These are phyloP conservation scores for Umimayanthus chanpuru DNA, from an alignment of 92 coral and sea anemone genomes.

Conservation along the genomic window DNA sequence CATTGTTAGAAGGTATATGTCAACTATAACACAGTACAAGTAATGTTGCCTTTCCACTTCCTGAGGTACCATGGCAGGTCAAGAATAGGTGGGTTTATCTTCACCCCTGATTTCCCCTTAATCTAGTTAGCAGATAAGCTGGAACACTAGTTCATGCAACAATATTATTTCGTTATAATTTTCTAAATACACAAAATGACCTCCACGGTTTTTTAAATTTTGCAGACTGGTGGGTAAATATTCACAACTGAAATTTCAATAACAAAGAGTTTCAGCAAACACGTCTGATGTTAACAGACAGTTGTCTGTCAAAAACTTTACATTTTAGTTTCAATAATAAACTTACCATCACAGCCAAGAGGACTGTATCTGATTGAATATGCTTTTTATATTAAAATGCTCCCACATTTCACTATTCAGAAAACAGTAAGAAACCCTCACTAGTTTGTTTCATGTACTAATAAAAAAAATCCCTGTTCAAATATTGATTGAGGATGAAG, in stretches of 20 bases:
- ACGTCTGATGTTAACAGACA: not conserved
- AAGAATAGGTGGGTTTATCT: not conserved
- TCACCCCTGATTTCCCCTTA: not conserved
- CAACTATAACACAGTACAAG: no score
- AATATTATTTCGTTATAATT: not conserved
- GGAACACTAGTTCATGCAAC: not conserved
- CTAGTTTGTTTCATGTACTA: no score
- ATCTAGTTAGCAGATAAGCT: not conserved
- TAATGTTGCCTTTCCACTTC: no score
- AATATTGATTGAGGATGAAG: not conserved
- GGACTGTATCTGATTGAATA: not conserved
- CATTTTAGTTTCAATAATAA: not conserved
- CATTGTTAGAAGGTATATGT: no score
- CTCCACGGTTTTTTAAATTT: not conserved
- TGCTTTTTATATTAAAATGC: not conserved
- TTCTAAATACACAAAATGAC: not conserved
- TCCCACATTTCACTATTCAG: not conserved
- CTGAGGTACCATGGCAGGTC: not conserved
- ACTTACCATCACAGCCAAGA: not conserved
- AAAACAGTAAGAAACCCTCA: not conserved
- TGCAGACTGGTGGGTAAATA: not conserved
- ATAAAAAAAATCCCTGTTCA: not conserved
- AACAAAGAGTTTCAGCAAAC: conserved; percentile 15
- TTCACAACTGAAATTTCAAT: not conserved
- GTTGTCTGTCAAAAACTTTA: not conserved